phyloP scores from a whole-genome alignment of 2,797 vertebrate species.

The Alectoris magna region DNA sequence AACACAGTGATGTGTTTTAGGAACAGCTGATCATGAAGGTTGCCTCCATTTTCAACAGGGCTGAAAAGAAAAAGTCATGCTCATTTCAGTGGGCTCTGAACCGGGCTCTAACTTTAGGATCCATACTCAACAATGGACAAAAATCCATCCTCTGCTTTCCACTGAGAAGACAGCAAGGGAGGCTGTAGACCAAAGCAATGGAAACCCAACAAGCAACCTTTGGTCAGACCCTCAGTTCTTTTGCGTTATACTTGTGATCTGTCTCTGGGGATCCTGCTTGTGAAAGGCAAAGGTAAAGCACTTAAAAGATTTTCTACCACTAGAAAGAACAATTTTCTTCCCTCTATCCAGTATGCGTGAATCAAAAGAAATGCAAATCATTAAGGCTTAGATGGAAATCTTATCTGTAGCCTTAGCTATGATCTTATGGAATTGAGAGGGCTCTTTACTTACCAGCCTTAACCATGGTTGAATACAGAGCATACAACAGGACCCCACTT shows the following conservation, averaged over 20 bases:
- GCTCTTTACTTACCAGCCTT: background rate
- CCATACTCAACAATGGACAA: accelerated
- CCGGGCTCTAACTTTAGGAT: background rate
- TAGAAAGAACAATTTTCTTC: background rate
- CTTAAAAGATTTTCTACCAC: background rate
- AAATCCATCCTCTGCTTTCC: background rate
- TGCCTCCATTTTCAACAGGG: background rate
- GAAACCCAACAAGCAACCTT: background rate
- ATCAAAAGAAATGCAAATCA: background rate
- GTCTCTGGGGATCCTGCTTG: background rate
- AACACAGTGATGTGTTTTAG: background rate
- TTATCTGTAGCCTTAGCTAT: background rate
- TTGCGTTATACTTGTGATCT: accelerated
- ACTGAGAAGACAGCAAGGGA: background rate
- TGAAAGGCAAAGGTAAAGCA: background rate
- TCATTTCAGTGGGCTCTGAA: background rate
- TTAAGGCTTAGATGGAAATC: background rate
- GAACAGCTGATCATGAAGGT: background rate
- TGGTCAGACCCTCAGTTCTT: background rate
- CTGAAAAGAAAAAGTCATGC: background rate
- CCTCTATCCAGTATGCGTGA: background rate
- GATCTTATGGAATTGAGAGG: background rate
- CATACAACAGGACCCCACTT: background rate
- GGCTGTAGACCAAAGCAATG: background rate
- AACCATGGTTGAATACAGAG: background rate